Base-by-base conservation (phyloP, 2,113 vertebrate species). In the Caranx ignobilis region DNA sequence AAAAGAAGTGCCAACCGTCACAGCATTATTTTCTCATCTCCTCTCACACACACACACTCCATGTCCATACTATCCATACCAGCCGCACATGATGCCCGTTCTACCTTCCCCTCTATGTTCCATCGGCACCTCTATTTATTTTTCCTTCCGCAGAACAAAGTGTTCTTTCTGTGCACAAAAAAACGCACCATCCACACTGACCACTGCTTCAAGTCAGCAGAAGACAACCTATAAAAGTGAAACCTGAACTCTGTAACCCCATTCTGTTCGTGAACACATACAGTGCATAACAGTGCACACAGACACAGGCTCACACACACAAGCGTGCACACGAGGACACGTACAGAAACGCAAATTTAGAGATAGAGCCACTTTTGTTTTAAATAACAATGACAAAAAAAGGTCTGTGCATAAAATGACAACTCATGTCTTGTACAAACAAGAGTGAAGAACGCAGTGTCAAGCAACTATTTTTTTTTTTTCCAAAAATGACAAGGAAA, bases 1-100 rank as follows among this genome's bases (percentile, higher is more conserved):
- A 92, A 93, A 93, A 76, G 34, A 39, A 31, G 81, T 86, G 85
- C 91, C 80, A 89, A 90, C 91, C 91, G 83, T 90, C 92, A 94
- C 83, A 85, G 81, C 55, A 88, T 93, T 87, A 85, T 89, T 91
- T 92, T 90, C 71, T 89, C 87, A 73, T 92, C 81, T 77, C 81
- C 80, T 35, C 76, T 77, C 74, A 56, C 71, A 47, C 59, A 39
- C 75, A 78, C 37, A 41, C 39, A 41, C 39, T 35, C 19, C 71
- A 57, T 34, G 69, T 84, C 78, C 72, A 74, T 50, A 52, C 76
- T 45, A 75, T 32, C 83, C 65, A 70, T 15, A 56, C 47, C 67
- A 81, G 67, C 62, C 16, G 62, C 82, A 55, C 72, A 70, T 60
- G 68, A 77, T 76, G 82, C 81, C 75, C 52, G 59, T 21, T 87